Percentiles rank a stretch among this genome's conserved stretches.
These are phyloP conservation scores for Chromobotia macracanthus DNA, from an alignment of 2,797 vertebrate species.

Conservation along the genomic window DNA sequence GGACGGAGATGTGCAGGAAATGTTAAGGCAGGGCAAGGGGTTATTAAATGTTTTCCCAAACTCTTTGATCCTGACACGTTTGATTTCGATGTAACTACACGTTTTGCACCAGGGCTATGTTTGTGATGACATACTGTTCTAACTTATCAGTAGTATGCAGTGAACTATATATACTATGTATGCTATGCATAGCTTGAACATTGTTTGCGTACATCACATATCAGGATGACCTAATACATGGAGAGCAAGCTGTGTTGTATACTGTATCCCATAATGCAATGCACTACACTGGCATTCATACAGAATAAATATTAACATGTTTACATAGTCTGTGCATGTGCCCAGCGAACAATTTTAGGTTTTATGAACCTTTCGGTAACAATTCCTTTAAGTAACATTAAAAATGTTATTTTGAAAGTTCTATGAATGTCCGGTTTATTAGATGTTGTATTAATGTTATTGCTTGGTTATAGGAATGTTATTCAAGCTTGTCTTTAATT, in stretches of 20 bases:
- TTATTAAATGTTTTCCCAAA: not conserved
- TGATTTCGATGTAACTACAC: too few relatives aligned
- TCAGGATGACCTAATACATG: not conserved
- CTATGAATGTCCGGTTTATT: too few relatives aligned
- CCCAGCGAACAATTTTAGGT: too few relatives aligned
- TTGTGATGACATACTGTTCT: not conserved
- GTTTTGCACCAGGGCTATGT: not conserved
- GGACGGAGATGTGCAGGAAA: not conserved
- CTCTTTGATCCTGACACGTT: not conserved
- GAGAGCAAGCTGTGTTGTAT: not conserved
- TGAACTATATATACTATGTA: too few relatives aligned
- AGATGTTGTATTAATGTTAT: too few relatives aligned
- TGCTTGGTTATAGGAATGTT: too few relatives aligned
- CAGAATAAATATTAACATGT: not conserved
- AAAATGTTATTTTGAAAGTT: too few relatives aligned
- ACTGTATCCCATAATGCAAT: not conserved
- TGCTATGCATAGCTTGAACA: not conserved
- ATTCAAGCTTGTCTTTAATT: too few relatives aligned
- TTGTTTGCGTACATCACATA: not conserved
- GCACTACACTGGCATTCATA: not conserved
- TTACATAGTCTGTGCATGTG: not conserved
- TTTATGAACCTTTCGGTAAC: too few relatives aligned
- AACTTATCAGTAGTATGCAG: not conserved
- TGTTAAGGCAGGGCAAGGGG: too few relatives aligned
- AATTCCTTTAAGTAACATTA: too few relatives aligned